Evolutionary conservation across 2,113 vertebrate genomes (phyloP), one percentile per base, ranked within the genome.

Genomic region (Cricetomys ansorgei): DNA sequence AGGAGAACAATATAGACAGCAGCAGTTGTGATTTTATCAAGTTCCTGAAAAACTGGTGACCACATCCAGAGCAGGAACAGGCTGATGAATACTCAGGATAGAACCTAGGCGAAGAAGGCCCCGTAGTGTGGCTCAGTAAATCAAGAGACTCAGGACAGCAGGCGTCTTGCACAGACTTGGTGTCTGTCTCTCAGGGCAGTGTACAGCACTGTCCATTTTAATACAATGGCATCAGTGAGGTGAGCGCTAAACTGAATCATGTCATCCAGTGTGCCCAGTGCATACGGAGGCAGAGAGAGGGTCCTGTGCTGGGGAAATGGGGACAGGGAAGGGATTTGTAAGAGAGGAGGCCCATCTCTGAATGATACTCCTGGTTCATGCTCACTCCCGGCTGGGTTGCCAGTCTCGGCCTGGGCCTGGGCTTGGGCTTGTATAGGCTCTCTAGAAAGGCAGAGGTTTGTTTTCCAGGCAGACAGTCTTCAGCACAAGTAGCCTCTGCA

Each of bases 11-110:
- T 29, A 15, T 65, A 40, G 55, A 72, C 53, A 62, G 7, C 25
- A 84, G 37, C 15, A 84, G 50, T 48, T 91, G 64, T 50, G n/a
- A 86, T 27, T 88, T 77, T 57, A 40, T 89, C 40, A 76, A 17
- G 57, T 97, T 91, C 75, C 53, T 89, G 37, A 76, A 79, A 95
- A 76, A 55, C 19, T 64, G 64, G 6, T 77, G 88, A 70, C 70
- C 53, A 27, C 72, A 81, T 59, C 10, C 29, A 25, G 50, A 84
- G 57, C 55, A 87, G n/a, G 48, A n/a, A 87, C 91, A 29, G 6
- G 34, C 25, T 85, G 55, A 34, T 94, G 94, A 79, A 53, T 64
- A 88, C 40, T 40, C 23, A 19, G 50, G n/a, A 5, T 64, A 34
- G 43, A 27, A 75, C 29, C 64, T 17, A 93, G n/a, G n/a, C 64